These are phyloP conservation scores for Aleiodes leptofemur DNA, from an alignment of 2,888 invertebrate species.

Conservation along the genomic window DNA sequence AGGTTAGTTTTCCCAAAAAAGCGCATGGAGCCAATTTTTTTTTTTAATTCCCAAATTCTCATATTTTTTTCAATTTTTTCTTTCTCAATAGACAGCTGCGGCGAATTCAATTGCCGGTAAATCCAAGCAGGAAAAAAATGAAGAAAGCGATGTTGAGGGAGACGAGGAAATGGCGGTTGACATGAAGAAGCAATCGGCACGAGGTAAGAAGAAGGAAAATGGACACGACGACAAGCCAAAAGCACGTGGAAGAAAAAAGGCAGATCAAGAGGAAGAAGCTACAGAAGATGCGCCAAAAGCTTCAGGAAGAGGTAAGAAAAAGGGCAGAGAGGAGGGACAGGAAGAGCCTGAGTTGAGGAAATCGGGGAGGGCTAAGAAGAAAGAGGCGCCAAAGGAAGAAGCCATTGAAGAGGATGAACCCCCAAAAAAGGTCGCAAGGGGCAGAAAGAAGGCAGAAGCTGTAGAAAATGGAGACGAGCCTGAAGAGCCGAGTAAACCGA, in stretches of 20 bases:
- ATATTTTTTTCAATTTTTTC: neutral
- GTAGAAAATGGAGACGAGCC: slow-evolving; percentile 63
- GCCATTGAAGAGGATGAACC: slow-evolving; percentile 8
- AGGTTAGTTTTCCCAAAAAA: slow-evolving; percentile 58
- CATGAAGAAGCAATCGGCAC: neutral
- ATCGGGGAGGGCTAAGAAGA: neutral
- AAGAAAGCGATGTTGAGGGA: slow-evolving; percentile 1
- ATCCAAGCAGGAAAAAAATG: slow-evolving; percentile 10
- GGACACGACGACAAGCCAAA: slow-evolving; percentile 55
- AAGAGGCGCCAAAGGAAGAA: neutral
- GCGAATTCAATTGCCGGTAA: neutral
- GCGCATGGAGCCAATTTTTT: slow-evolving; percentile 2
- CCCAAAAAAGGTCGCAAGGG: neutral
- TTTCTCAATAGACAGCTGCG: neutral
- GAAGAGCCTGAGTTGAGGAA: neutral
- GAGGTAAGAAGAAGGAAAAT: slow-evolving; percentile 3
- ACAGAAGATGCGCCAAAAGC: slow-evolving; percentile 66
- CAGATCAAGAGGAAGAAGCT: slow-evolving; percentile 63
- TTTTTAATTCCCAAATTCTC: neutral
- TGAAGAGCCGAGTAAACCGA: neutral
- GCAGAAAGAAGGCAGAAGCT: slow-evolving; percentile 61
- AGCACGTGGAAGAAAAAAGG: slow-evolving; percentile 69
- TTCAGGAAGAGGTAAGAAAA: neutral
- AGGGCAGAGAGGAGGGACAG: neutral
- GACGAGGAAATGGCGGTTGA: slow-evolving; percentile 10